A percentile compares a stretch with the other conserved stretches of the same genome.
These are phyloP conservation scores for Tapirus indicus DNA, from an alignment of 2,797 vertebrate species.

Conservation along the genomic window DNA sequence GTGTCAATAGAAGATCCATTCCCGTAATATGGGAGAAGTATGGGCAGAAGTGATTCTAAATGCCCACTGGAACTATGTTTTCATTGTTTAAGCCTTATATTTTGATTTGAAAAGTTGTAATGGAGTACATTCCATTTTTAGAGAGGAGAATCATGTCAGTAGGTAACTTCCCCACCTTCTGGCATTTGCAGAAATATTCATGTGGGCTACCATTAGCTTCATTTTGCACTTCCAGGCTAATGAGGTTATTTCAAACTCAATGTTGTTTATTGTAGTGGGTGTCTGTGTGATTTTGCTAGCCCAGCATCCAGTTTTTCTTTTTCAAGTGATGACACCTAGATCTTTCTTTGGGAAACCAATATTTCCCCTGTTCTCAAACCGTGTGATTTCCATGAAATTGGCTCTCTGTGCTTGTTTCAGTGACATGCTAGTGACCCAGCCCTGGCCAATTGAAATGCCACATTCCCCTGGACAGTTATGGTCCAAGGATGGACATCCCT, in stretches of 20 bases:
- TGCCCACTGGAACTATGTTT: not conserved
- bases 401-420: not conserved
- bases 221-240: not conserved
- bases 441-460: not conserved
- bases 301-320: not conserved
- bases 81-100: not conserved
- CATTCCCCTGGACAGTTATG: not conserved
- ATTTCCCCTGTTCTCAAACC: not conserved
- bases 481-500: not conserved
- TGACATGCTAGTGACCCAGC: not conserved
- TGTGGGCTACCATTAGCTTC: not conserved
- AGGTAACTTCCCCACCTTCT: not conserved
- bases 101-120: conserved; percentile 34
- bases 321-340: not conserved
- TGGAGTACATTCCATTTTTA: not conserved
- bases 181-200: not conserved
- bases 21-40: not conserved
- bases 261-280: not conserved
- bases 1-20: not conserved
- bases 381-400: not conserved
- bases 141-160: not conserved
- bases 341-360: not conserved
- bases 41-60: not conserved
- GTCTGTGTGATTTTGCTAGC: not conserved
- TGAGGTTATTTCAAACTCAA: not conserved